These are phyloP conservation scores for Phrixothrix hirtus DNA, from an alignment of 2,888 invertebrate species.

Conservation along the genomic window DNA sequence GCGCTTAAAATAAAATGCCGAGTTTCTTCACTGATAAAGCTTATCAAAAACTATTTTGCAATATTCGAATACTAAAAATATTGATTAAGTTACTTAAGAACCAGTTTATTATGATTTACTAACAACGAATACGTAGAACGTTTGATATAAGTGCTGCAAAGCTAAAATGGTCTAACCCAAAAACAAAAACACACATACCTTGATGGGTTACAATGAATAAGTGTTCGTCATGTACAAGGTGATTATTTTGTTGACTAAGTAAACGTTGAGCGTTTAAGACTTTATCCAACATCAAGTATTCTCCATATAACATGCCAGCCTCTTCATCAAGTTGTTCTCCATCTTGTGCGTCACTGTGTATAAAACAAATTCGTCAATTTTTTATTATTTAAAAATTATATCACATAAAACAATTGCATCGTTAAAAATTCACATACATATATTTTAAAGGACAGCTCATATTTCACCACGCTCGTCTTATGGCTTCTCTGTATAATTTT, in stretches of 20 bases:
- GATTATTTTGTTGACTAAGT: conserved; percentile 72
- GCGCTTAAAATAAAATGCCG: no score
- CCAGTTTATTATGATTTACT: no score
- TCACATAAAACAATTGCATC: background rate
- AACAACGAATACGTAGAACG: no score
- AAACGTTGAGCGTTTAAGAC: conserved; percentile 80
- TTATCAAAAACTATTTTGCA: no score
- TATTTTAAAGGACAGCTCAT: conserved; percentile 47
- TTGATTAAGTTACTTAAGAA: no score
- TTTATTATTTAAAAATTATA: background rate
- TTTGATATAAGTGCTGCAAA: no score
- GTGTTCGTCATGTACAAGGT: conserved; percentile 93
- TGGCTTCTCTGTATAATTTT: conserved; percentile 37
- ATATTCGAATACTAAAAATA: no score
- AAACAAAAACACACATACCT: conserved; percentile 62
- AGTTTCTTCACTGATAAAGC: no score
- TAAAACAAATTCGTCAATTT: background rate
- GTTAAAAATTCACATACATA: conserved; percentile 35
- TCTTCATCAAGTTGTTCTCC: conserved; percentile 68
- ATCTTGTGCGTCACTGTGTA: conserved; percentile 49
- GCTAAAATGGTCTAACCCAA: no score
- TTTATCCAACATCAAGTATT: conserved; percentile 89
- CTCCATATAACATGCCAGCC: conserved; percentile 84
- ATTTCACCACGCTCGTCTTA: conserved; percentile 33
- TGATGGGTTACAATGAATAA: conserved; percentile 97